Conservation (phyloP, 2,797 vertebrate species). For the Crypturellus tataupa region DNA sequence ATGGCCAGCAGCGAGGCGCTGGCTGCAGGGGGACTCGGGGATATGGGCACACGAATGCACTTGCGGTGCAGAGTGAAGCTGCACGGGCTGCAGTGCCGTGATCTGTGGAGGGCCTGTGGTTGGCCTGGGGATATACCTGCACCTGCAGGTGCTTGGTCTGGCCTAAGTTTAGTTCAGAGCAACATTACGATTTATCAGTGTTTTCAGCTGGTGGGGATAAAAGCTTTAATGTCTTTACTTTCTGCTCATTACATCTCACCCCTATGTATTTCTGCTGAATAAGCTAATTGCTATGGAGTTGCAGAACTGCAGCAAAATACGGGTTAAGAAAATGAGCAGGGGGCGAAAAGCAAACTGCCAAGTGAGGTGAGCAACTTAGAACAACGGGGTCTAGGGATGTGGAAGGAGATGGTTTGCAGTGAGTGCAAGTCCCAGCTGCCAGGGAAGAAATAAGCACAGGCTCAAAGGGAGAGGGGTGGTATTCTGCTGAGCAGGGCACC, state of each 20-base stretch:
- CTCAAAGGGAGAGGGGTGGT: not conserved
- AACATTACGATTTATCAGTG: not conserved
- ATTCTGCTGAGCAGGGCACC: not conserved
- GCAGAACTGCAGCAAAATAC: not conserved
- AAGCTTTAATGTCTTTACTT: not conserved
- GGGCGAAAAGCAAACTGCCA: conserved; percentile 41
- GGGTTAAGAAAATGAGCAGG: not conserved
- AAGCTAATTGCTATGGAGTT: not conserved
- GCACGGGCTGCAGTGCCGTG: not conserved
- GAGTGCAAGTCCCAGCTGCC: not conserved
- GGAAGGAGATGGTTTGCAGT: not conserved
- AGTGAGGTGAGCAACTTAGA: conserved; percentile 54
- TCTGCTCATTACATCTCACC: not conserved
- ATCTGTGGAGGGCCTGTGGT: not conserved
- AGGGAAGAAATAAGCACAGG: not conserved
- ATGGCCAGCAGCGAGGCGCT: not conserved
- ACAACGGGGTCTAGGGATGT: not conserved
- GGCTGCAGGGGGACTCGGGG: not conserved
- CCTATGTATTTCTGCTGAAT: not conserved
- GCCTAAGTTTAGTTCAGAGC: not conserved
- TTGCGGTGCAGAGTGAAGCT: not conserved
- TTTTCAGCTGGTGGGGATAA: not conserved
- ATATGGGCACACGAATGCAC: not conserved
- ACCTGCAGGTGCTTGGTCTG: not conserved
- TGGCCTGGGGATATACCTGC: not conserved